A percentile compares a stretch with the other conserved stretches of the same genome.
These are phyloP conservation scores for Himalopsyche tibetana DNA, from an alignment of 2,888 invertebrate species.

Conservation along the genomic window DNA sequence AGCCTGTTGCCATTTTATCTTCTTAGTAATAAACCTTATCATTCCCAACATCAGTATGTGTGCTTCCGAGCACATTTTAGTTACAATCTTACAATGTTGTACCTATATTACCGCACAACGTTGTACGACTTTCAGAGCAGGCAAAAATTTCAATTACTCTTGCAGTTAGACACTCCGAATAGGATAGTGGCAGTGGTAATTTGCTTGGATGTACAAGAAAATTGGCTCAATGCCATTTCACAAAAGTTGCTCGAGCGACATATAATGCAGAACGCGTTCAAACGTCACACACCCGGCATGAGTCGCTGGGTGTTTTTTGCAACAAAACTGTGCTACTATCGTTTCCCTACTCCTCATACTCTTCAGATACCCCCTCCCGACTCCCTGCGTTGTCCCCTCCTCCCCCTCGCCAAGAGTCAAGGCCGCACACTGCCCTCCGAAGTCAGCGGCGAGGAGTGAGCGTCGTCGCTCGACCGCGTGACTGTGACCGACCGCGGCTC, in stretches of 20 bases:
- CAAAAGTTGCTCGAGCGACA: slow-evolving; percentile 1
- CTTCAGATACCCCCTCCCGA: slow-evolving; percentile 40
- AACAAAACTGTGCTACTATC: slow-evolving; percentile 42
- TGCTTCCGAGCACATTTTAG: too few relatives aligned
- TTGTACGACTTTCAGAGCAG: too few relatives aligned
- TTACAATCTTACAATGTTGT: too few relatives aligned
- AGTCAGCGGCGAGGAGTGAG: slow-evolving; percentile 87
- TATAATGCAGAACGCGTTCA: slow-evolving; percentile 1
- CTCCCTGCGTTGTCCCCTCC: slow-evolving; percentile 3
- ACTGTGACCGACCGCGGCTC: slow-evolving; percentile 11
- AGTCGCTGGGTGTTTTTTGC: not conserved
- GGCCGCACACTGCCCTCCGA: slow-evolving; percentile 84
- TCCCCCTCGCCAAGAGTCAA: slow-evolving; percentile 75
- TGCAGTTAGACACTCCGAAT: too few relatives aligned
- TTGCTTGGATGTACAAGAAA: not conserved
- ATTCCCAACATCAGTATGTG: too few relatives aligned
- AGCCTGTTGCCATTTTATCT: too few relatives aligned
- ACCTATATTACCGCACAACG: too few relatives aligned
- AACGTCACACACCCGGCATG: not conserved
- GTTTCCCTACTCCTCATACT: not conserved
- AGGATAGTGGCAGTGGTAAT: not conserved
- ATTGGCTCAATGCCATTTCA: slow-evolving; percentile 7
- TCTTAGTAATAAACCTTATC: too few relatives aligned
- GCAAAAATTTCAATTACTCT: too few relatives aligned
- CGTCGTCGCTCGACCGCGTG: slow-evolving; percentile 81